A percentile compares a stretch with the other conserved stretches of the same genome.
Evolutionary conservation across 2,888 invertebrate species (phyloP).

Genomic region (Heteropelma amictum): DNA sequence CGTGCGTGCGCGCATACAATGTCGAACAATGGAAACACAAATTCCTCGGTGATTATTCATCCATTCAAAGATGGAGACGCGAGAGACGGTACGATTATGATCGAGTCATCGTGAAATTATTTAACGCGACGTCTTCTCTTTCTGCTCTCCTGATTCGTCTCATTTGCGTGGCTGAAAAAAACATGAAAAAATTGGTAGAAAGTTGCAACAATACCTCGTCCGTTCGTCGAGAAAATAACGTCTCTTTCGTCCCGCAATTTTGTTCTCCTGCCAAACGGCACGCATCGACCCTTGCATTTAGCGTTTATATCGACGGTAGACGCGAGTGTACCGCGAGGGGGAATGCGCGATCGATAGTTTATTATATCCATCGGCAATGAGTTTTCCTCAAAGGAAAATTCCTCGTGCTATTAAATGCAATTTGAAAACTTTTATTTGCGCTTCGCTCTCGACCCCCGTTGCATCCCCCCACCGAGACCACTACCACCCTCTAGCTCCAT

Average conservation of each 20-base stretch:
- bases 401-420: conserved; percentile 76
- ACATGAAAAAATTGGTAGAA: too few relatives aligned
- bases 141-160: background rate
- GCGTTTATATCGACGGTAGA: too few relatives aligned
- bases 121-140: conserved; percentile 29
- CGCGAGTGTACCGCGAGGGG: conserved; percentile 38
- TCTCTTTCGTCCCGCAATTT: too few relatives aligned
- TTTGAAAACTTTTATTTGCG: conserved; percentile 75
- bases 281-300: too few relatives aligned
- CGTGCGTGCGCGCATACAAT: background rate
- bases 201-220: too few relatives aligned
- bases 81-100: conserved; percentile 21
- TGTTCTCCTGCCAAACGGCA: too few relatives aligned
- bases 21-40: conserved; percentile 53
- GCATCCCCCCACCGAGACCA: background rate
- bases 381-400: conserved; percentile 76
- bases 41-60: conserved; percentile 50
- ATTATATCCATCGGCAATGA: conserved; percentile 53
- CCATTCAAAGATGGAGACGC: conserved; percentile 30
- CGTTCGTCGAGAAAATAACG: too few relatives aligned
- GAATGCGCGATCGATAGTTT: conserved; percentile 71
- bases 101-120: conserved; percentile 48
- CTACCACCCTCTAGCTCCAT: background rate
- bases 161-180: conserved; percentile 5
- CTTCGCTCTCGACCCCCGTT: conserved; percentile 29